Conservation (phyloP, 2,113 vertebrate species). For the Garra rufa region DNA sequence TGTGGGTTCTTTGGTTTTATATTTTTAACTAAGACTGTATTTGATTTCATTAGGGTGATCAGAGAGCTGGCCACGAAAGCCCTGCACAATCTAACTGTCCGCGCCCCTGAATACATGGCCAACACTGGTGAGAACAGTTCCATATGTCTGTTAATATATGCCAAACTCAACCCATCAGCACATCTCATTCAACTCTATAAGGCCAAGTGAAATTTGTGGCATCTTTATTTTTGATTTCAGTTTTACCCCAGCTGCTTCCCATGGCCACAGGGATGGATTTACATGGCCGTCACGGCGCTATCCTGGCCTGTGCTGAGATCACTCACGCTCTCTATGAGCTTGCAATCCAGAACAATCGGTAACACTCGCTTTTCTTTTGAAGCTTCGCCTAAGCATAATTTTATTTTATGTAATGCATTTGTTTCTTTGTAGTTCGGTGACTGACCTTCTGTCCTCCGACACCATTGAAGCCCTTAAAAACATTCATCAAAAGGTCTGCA, state of each 20-base stretch:
- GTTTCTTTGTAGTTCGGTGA: conserved; percentile 72
- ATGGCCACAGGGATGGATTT: conserved; percentile 85
- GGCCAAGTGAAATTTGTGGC: background rate
- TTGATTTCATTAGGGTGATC: conserved; percentile 77
- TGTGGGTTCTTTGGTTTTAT: background rate
- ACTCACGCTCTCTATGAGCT: conserved; percentile 84
- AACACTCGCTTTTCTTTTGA: conserved; percentile 11
- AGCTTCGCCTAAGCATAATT: too few relatives aligned
- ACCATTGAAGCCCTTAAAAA: conserved; percentile 80
- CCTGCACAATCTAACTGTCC: conserved; percentile 85
- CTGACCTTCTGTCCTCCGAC: conserved; percentile 77
- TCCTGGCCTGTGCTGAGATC: conserved; percentile 91
- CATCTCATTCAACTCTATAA: background rate
- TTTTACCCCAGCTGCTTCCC: conserved; percentile 84
- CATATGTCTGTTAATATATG: background rate
- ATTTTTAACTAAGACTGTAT: background rate
- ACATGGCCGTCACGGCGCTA: conserved; percentile 89
- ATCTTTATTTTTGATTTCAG: conserved; percentile 69
- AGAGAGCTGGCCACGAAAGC: conserved; percentile 88
- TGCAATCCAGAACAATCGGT: conserved; percentile 82
- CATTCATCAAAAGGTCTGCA: conserved; percentile 85
- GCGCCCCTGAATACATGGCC: conserved; percentile 84
- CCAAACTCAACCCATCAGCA: background rate
- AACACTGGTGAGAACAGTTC: conserved; percentile 77
- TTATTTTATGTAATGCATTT: background rate